Conservation (phyloP, 2,113 vertebrate genomes). For the Thalassoma bifasciatum region DNA sequence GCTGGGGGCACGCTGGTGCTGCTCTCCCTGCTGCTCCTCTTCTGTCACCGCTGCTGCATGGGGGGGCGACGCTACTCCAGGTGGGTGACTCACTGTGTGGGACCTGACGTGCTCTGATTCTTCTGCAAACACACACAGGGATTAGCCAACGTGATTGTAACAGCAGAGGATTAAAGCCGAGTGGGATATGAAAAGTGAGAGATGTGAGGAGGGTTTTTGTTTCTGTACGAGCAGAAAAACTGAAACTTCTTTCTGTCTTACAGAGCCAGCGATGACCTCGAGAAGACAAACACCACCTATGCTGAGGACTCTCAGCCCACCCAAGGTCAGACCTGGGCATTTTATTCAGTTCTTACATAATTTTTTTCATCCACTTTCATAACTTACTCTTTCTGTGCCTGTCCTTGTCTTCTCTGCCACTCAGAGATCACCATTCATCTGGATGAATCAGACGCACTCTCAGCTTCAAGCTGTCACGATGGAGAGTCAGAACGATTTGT, state of each 20-base stretch:
- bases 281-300: conserved; percentile 96
- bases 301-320: conserved; percentile 90
- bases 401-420: conserved; percentile 19
- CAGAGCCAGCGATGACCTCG: conserved; percentile 94
- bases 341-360: neutral
- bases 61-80: conserved; percentile 88
- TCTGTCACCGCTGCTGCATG: conserved; percentile 92
- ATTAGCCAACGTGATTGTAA: conserved; percentile 10
- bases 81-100: conserved; percentile 70
- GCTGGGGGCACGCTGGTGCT: conserved; percentile 90
- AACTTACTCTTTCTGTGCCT: conserved; percentile 1
- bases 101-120: neutral
- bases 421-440: conserved; percentile 90
- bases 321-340: conserved; percentile 85
- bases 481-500: conserved; percentile 89
- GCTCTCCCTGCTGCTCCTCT: conserved; percentile 89
- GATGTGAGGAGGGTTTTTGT: conserved; percentile 15
- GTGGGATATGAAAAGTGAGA: conserved; percentile 11
- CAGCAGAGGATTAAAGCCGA: conserved; percentile 18
- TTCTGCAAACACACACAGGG: conserved; percentile 5
- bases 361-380: neutral
- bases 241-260: conserved; percentile 16
- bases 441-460: conserved; percentile 89
- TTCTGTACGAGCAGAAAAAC: neutral
- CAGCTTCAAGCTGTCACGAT: conserved; percentile 85